Base-by-base conservation (phyloP, 2,888 invertebrate genomes). In the Dynastes tityus region DNA sequence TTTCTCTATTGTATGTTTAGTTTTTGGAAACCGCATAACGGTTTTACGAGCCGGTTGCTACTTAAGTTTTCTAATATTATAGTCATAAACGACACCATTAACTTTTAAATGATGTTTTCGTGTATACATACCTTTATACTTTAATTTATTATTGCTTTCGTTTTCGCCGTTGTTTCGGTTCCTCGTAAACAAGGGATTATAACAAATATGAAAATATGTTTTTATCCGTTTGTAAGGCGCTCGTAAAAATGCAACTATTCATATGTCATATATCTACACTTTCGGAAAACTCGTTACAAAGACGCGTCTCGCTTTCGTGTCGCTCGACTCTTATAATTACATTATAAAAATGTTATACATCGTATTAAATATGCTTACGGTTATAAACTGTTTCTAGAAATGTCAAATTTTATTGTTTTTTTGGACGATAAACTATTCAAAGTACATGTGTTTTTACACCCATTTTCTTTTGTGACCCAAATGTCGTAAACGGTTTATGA, bases 31-130 rank as follows among this genome's bases (percentile, higher is more conserved):
- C 78, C 71, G 51, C 68, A 79, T 79, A 78, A 76, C 77, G 16
- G 64, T 79, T 80, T 79, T 77, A 78, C 77, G 79, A 80, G 77
- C 78, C 61, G 76, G 77, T 80, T 65, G 76, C 78, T 76, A 73
- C 77, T 80, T 73, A 82, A 82, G 65, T 81, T 79, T 79, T 81
- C 73, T 81, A 80, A 81, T 81, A 80, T 82, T 81, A 77, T 80
- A 79, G 80, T 79, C 80, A 83, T 84, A 84, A 84, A 84, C 83
- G 82, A 82, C 82, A 82, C 84, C 83, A 83, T 84, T 84, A 84
- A 84, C 73, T 82, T 83, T 83, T 81, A 83, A 81, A 82, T 40
- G 71, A 40, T 78, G 73, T 73, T 61, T 68, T 61, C 78, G 32
- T 53, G 40, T 63, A 55, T 55, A 55, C 55, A 55, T 9, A 22